Conservation (phyloP, 2,113 vertebrate species). For the Rhabdomys dilectus region DNA sequence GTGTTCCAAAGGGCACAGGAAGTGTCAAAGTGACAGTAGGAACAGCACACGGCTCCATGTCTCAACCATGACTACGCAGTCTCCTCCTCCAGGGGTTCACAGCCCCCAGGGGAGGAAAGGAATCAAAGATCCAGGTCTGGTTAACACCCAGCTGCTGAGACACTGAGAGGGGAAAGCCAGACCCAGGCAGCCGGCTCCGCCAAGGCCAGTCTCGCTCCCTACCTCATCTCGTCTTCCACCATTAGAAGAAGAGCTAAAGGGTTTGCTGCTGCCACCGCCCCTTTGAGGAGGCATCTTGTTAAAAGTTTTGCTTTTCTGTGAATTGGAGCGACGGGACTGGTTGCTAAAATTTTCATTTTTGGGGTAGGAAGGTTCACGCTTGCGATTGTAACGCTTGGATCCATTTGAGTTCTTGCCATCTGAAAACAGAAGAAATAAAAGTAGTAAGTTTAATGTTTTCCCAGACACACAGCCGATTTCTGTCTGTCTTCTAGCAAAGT, state of each 20-base stretch:
- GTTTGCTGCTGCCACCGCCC: slow-evolving; percentile 89
- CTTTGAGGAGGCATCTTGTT: slow-evolving; percentile 99
- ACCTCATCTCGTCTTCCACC: slow-evolving; percentile 99
- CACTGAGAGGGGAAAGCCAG: background rate
- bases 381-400: slow-evolving; percentile 95
- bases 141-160: slow-evolving; percentile 3
- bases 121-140: slow-evolving; percentile 29
- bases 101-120: background rate
- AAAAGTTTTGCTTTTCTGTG: slow-evolving; percentile 99
- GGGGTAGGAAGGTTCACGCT: slow-evolving; percentile 94
- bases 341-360: slow-evolving; percentile 95
- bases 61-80: background rate
- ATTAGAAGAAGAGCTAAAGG: slow-evolving; percentile 93
- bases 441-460: background rate
- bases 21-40: background rate
- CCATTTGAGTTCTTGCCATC: slow-evolving; percentile 95
- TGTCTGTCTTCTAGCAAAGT: background rate
- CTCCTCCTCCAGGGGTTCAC: slow-evolving; percentile 1
- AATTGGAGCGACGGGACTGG: slow-evolving; percentile 94
- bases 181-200: background rate
- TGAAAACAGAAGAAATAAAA: slow-evolving; percentile 83
- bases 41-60: background rate
- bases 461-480: background rate
- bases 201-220: slow-evolving; percentile 69
- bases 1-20: background rate